Conservation (phyloP, 2,888 invertebrate genomes). For the Strigamia maritima region DNA sequence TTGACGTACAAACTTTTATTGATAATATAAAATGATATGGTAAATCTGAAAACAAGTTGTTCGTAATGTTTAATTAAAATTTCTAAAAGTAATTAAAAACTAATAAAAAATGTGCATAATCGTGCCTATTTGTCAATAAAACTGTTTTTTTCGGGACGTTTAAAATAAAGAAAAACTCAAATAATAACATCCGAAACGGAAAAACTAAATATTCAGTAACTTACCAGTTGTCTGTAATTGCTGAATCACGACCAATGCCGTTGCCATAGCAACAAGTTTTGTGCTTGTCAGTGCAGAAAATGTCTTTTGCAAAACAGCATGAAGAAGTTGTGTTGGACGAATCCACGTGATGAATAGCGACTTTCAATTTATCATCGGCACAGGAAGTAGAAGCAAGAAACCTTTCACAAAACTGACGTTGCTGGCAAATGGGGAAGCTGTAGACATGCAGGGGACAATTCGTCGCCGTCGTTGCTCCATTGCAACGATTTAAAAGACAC, state of each 20-base stretch:
- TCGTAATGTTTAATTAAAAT: neutral
- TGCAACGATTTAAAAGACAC: neutral
- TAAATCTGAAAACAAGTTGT: neutral
- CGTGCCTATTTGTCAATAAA: too few relatives aligned
- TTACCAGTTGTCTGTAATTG: conserved; percentile 2
- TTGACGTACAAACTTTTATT: neutral
- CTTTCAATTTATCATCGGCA: conserved; percentile 24
- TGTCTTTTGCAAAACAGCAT: neutral
- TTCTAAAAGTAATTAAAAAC: neutral
- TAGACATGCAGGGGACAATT: neutral
- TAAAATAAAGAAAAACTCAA: too few relatives aligned
- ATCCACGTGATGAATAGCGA: neutral
- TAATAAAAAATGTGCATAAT: neutral
- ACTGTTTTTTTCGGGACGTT: too few relatives aligned
- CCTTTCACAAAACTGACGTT: neutral
- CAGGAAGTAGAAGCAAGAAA: neutral
- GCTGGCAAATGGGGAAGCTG: neutral
- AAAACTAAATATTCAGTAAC: neutral
- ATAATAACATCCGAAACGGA: too few relatives aligned
- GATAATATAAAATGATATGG: neutral
- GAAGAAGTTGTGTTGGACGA: neutral
- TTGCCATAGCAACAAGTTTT: neutral
- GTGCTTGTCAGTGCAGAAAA: neutral
- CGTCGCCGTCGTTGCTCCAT: neutral
- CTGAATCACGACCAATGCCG: neutral